Evolutionary conservation across 2,113 vertebrate genomes (phyloP).

Genomic region (Rallus limicola): DNA sequence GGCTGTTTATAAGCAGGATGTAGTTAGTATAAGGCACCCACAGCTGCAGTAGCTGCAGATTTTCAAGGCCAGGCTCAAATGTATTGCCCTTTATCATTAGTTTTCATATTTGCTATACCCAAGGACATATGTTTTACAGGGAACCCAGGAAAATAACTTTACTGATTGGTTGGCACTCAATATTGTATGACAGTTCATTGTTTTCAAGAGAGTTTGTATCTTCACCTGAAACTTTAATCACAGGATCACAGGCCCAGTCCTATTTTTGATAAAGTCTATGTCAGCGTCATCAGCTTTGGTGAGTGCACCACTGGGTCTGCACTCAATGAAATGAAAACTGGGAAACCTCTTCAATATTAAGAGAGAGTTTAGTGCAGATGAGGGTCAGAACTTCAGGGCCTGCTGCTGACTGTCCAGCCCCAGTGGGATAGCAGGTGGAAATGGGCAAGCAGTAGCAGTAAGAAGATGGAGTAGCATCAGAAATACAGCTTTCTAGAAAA

Average conservation of each 20-base stretch:
- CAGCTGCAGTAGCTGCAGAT: constrained; percentile 37
- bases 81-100: constrained; percentile 30
- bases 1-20: constrained; percentile 62
- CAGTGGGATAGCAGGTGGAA: background rate
- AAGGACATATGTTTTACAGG: constrained; percentile 27
- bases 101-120: constrained; percentile 16
- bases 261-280: background rate
- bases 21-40: constrained; percentile 29
- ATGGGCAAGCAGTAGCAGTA: background rate
- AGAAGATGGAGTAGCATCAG: background rate
- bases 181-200: background rate
- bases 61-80: constrained; percentile 23
- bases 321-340: background rate
- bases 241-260: background rate
- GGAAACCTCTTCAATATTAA: background rate
- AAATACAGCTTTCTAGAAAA: background rate
- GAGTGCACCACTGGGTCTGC: background rate
- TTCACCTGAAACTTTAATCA: background rate
- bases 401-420: background rate
- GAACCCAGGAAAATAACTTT: constrained; percentile 14
- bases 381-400: background rate
- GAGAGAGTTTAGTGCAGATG: background rate
- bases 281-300: background rate
- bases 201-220: constrained; percentile 14
- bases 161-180: background rate